These are phyloP conservation scores for Nilaparvata lugens DNA, from an alignment of 1,140 invertebrate species.

Conservation along the genomic window DNA sequence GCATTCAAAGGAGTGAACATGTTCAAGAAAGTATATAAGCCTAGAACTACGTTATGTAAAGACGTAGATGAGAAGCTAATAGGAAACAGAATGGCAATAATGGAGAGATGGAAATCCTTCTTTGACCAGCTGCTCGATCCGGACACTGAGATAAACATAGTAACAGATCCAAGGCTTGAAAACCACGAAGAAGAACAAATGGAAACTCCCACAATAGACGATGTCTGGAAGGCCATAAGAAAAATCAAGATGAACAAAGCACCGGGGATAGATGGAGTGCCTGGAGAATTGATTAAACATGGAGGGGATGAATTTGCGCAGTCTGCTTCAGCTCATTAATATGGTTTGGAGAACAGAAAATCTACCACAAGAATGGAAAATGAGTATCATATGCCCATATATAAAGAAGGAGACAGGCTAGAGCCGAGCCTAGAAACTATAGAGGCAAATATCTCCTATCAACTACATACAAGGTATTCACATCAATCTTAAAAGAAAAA, in stretches of 20 bases:
- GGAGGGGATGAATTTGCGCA: neutral
- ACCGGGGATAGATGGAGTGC: neutral
- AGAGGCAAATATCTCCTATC: conserved; percentile 1
- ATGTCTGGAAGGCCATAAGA: too few species aligned
- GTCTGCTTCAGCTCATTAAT: neutral
- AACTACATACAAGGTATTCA: conserved; percentile 2
- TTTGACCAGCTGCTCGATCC: conserved; percentile 12
- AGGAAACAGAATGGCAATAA: too few species aligned
- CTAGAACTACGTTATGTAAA: neutral
- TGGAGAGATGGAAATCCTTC: conserved; percentile 4
- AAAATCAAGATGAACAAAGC: neutral
- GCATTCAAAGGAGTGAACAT: conserved; percentile 14
- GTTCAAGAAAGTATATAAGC: conserved; percentile 18
- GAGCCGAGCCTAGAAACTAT: conserved; percentile 4
- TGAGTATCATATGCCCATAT: conserved; percentile 2
- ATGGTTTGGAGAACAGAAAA: conserved; percentile 2
- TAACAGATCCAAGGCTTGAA: too few species aligned
- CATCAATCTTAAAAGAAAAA: neutral
- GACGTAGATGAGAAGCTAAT: too few species aligned
- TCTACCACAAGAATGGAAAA: conserved; percentile 10
- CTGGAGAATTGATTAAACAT: conserved; percentile 2
- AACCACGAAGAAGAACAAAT: neutral
- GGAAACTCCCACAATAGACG: neutral
- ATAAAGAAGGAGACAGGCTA: conserved; percentile 3
- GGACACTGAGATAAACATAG: neutral